Evolutionary conservation across 2,797 vertebrate species (phyloP), one percentile per base, ranked within the genome.

Genomic region (Spinus pinus): DNA sequence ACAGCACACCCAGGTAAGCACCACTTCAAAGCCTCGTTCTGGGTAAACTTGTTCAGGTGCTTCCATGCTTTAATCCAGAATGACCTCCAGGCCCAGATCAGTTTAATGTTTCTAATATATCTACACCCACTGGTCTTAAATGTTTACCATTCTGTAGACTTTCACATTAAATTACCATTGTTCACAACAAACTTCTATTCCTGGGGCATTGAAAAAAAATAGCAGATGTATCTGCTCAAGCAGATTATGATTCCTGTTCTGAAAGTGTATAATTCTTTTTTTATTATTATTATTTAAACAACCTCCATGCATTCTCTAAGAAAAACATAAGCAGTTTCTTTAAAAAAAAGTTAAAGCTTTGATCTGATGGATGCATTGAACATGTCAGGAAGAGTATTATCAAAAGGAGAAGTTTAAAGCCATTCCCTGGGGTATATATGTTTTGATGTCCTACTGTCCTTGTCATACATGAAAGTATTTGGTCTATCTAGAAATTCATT

Each of bases 361-460:
- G 97, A 98, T 97, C 90, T 97, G 93, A 97, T 88, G 80, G 81
- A 96, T 95, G 88, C 94, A 97, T 75, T 94, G 97, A 97, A 97
- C 85, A 94, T 96, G 96, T 97, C 97, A 97, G 79, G 80, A 96
- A 97, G 92, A 97, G 96, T 97, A 95, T 91, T 97, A 97, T 98
- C 97, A 97, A 97, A 98, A 97, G 70, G 82, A 97, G 65, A 93
- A 66, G 60, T 95, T 95, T 97, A 88, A 97, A 98, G 94, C 66
- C 51, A 20, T 94, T 97, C 96, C 96, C 94, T 70, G 37, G 91
- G 94, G 91, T 90, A 95, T 94, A 93, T 57, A 66, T 86, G 90
- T 97, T 97, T 97, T 97, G 96, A 97, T 97, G 96, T 96, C 93
- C 78, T 78, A 95, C 95, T 98, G 92, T 97, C 97, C 96, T 97